phyloP scores from a whole-genome alignment of 2,888 invertebrate genomes.

The Dyspetes luteomarginatus region DNA sequence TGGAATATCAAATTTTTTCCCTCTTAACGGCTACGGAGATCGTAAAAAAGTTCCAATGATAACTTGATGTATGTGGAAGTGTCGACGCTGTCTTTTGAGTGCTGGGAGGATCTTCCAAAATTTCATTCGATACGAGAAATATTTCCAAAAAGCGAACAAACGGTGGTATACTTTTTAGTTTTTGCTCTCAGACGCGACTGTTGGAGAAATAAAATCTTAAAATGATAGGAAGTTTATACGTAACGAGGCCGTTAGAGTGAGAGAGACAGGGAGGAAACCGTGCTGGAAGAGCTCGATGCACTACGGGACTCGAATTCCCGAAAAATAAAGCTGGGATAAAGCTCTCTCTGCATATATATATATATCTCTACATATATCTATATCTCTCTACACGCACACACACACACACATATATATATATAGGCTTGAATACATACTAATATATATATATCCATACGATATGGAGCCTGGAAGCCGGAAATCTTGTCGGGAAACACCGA shows the following conservation, averaged over 20 bases:
- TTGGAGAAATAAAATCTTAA: background rate
- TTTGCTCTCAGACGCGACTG: background rate
- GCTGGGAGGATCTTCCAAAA: background rate
- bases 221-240: background rate
- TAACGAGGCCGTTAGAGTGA: background rate
- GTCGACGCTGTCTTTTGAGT: conserved; percentile 27
- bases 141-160: background rate
- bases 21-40: conserved; percentile 52
- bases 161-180: background rate
- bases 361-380: too few species aligned
- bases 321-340: conserved; percentile 14
- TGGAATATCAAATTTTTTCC: conserved; percentile 52
- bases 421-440: background rate
- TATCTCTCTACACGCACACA: too few species aligned
- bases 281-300: background rate
- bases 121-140: background rate
- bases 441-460: background rate
- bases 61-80: conserved; percentile 31
- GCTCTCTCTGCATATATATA: background rate
- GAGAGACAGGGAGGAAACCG: background rate
- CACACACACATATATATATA: background rate
- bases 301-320: conserved; percentile 1
- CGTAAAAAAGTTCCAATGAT: conserved; percentile 26
- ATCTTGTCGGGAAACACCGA: conserved; percentile 8
- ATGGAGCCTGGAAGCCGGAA: conserved; percentile 6